A percentile compares a stretch with the other conserved stretches of the same genome.
Evolutionary conservation across 2,888 invertebrate genomes (phyloP).

Genomic region (Netelia fuscicornis): DNA sequence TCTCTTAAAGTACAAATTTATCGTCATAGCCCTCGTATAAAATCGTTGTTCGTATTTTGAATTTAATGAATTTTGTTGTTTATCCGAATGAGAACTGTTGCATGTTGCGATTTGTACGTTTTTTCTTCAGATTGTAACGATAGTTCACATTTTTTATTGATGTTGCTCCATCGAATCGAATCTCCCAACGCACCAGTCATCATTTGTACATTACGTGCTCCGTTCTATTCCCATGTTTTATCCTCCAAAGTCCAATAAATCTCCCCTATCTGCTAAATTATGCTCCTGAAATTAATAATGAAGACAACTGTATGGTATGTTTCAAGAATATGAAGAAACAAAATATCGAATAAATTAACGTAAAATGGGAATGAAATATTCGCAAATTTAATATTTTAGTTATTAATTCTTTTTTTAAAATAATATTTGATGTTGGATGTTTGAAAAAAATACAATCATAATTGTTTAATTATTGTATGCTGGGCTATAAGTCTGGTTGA

Average conservation of each 20-base stretch:
- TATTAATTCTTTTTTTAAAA: too few species aligned
- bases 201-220: conserved; percentile 72
- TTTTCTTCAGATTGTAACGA: background rate
- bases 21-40: too few species aligned
- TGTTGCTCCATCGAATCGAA: conserved; percentile 59
- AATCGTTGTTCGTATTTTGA: background rate
- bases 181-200: conserved; percentile 56
- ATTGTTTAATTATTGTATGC: too few species aligned
- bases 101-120: background rate
- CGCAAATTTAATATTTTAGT: too few species aligned
- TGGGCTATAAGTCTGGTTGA: too few species aligned
- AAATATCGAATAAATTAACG: background rate
- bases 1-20: too few species aligned
- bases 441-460: too few species aligned
- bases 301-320: conserved; percentile 5
- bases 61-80: background rate
- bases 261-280: conserved; percentile 47
- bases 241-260: conserved; percentile 23
- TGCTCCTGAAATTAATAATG: conserved; percentile 9
- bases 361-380: background rate
- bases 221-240: conserved; percentile 27
- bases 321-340: conserved; percentile 45
- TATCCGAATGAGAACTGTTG: background rate
- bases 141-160: conserved; percentile 15
- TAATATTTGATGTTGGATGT: too few species aligned